These are phyloP conservation scores for Cabera pusaria DNA, from an alignment of 2,888 invertebrate species.

Conservation along the genomic window DNA sequence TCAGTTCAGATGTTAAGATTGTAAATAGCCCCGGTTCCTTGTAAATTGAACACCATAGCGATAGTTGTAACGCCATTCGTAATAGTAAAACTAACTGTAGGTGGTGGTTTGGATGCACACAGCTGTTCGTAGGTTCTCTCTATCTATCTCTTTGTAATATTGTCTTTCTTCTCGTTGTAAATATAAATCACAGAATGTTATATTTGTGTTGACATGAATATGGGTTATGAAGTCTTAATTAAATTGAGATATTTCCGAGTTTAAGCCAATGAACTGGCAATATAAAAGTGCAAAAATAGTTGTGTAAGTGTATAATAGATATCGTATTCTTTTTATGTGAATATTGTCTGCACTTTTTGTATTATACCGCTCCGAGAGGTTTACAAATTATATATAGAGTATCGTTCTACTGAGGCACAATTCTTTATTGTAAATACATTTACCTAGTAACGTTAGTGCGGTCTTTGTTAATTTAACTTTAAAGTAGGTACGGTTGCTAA, in stretches of 20 bases:
- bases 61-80: conserved; percentile 33
- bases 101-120: conserved; percentile 44
- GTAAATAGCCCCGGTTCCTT: conserved; percentile 29
- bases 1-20: conserved; percentile 26
- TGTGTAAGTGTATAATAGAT: conserved; percentile 74
- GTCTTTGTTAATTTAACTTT: conserved; percentile 59
- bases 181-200: conserved; percentile 64
- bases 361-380: conserved; percentile 65
- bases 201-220: conserved; percentile 64
- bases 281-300: conserved; percentile 81
- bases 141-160: conserved; percentile 59
- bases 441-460: conserved; percentile 67
- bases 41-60: conserved; percentile 30
- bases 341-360: conserved; percentile 79
- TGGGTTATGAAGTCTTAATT: conserved; percentile 78
- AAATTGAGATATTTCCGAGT: conserved; percentile 81
- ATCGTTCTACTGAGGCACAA: conserved; percentile 76
- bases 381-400: conserved; percentile 63
- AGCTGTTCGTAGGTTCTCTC: conserved; percentile 45
- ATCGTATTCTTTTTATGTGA: conserved; percentile 73
- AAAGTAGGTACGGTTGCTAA: conserved; percentile 45
- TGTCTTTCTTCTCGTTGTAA: conserved; percentile 72
- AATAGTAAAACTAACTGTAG: conserved; percentile 28
- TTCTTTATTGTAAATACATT: conserved; percentile 76
- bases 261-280: conserved; percentile 78